Evolutionary conservation across 2,888 invertebrate species (phyloP).

Genomic region (Catocala nupta): DNA sequence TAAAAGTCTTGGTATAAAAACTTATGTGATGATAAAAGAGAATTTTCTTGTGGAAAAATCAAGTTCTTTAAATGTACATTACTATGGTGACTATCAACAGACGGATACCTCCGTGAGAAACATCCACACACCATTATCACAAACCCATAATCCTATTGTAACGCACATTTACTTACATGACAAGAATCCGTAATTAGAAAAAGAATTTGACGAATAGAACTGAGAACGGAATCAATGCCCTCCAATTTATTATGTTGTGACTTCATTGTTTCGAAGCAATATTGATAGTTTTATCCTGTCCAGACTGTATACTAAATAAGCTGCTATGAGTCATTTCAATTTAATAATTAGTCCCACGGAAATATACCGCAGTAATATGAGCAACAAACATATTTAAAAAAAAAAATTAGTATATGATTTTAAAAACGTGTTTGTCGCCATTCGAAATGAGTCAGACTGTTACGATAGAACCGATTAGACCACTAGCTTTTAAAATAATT

Average conservation of each 20-base stretch:
- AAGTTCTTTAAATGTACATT: background rate
- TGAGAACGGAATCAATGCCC: background rate
- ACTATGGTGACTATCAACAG: background rate
- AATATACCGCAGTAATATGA: too few species aligned
- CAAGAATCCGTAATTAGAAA: conserved; percentile 25
- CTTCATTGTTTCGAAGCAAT: background rate
- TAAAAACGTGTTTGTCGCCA: too few species aligned
- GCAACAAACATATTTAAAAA: too few species aligned
- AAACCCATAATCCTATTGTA: conserved; percentile 37
- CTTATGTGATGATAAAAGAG: too few species aligned
- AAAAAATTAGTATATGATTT: too few species aligned
- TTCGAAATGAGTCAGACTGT: too few species aligned
- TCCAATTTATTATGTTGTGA: background rate
- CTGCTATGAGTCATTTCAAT: too few species aligned
- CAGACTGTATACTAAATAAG: conserved; percentile 9
- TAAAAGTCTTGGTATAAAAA: too few species aligned
- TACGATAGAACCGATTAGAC: too few species aligned
- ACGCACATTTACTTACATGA: conserved; percentile 24
- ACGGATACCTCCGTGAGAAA: conserved; percentile 52
- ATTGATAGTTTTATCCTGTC: conserved; percentile 10
- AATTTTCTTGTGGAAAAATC: background rate
- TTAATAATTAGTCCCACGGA: too few species aligned
- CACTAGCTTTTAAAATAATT: too few species aligned
- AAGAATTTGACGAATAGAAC: conserved; percentile 3
- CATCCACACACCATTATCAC: conserved; percentile 28